phyloP scores from a whole-genome alignment of 2,888 invertebrate genomes.

The Philonicus albiceps region DNA sequence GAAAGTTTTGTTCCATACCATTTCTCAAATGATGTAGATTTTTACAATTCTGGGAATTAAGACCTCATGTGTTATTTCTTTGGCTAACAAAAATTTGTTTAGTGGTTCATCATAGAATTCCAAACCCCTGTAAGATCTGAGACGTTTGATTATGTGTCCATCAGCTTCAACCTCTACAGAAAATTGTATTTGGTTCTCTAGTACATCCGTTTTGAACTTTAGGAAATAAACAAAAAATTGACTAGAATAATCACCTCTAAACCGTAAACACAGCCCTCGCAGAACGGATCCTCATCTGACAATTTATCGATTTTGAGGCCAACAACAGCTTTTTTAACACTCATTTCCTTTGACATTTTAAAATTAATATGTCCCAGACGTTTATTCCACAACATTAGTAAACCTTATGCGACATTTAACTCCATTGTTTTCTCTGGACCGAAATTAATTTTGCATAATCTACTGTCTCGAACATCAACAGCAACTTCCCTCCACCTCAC shows the following conservation, averaged over 20 bases:
- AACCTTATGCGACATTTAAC: constrained; percentile 22
- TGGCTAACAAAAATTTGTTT: not conserved
- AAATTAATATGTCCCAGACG: constrained; percentile 50
- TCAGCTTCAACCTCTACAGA: constrained; percentile 38
- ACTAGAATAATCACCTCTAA: constrained; percentile 43
- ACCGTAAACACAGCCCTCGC: not conserved
- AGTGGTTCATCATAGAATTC: constrained; percentile 36
- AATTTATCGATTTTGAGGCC: constrained; percentile 1
- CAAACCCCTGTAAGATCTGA: constrained; percentile 35
- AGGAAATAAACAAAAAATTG: constrained; percentile 47
- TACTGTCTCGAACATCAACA: constrained; percentile 47
- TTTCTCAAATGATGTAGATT: too few species aligned
- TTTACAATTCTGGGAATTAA: too few species aligned
- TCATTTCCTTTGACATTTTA: constrained; percentile 40
- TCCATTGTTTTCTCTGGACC: constrained; percentile 10
- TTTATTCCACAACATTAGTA: constrained; percentile 48
- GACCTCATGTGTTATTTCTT: constrained; percentile 42
- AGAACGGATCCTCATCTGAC: not conserved
- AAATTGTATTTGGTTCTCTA: constrained; percentile 21
- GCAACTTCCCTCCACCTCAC: constrained; percentile 30
- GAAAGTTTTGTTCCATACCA: too few species aligned
- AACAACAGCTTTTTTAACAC: not conserved
- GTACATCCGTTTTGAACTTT: constrained; percentile 45
- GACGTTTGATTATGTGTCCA: constrained; percentile 27
- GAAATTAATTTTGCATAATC: constrained; percentile 45